Base-by-base conservation (phyloP, 2,888 invertebrate genomes). In the Mylabris sibirica region DNA sequence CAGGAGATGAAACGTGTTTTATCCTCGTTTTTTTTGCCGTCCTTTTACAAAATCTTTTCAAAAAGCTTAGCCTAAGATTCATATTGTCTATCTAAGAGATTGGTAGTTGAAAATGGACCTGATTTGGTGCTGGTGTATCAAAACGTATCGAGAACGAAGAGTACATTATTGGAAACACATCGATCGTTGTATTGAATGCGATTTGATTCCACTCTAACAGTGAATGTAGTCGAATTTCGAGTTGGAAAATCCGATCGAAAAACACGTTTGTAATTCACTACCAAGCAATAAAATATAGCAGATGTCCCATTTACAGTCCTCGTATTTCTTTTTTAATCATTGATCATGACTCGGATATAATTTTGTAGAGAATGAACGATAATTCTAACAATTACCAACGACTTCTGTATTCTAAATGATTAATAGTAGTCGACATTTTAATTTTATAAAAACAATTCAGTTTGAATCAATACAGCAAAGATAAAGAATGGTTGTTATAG, bases 161-260 rank as follows among this genome's bases (percentile, higher is more conserved):
- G 72, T 60, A 65, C 69, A 64, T 66, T 72, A 74, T 74, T 69
- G 69, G 65, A 69, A 70, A 65, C 67, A 70, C 66, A 75, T 75
- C 74, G 75, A 74, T 72, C 53, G 61, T 34, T 30, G n/a, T 44
- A 44, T 44, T 44, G n/a, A 44, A 44, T 49, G 20, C 3, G 49
- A 49, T 49, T 49, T 20, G 20, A 22, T 20, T 49, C 66, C 69
- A 67, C 67, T n/a, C n/a, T 64, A 64, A 66, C 67, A 67, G 63
- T 71, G 71, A 68, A 67, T 69, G 63, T 57, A 65, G 63, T 49
- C 64, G 63, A 64, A 49, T 60, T 64, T 60, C 24, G 17, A 26
- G 12, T 26, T 24, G 63, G 5, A 63, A 26, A 57, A 64, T 49
- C 64, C 53, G 22, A 53, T 64, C 60, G 49, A 49, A 20, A 49